phyloP scores from a whole-genome alignment of 1,140 invertebrate genomes.

The Microplitis demolitor region DNA sequence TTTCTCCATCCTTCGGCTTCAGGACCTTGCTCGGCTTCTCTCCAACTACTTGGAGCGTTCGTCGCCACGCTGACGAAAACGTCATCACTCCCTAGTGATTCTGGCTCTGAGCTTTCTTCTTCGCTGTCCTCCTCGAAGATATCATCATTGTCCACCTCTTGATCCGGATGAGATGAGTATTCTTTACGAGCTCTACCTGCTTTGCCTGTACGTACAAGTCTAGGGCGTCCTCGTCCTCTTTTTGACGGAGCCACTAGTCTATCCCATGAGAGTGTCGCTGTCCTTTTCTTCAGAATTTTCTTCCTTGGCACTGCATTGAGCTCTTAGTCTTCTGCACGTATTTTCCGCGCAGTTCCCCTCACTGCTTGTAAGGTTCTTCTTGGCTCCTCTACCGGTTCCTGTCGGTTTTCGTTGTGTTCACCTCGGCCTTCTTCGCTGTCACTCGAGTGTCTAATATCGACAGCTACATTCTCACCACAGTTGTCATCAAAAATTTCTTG shows the following conservation, averaged over 20 bases:
- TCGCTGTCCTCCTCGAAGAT: neutral
- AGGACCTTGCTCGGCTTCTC: slow-evolving; percentile 41
- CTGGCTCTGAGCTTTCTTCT: neutral
- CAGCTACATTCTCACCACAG: neutral
- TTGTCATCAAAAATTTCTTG: neutral
- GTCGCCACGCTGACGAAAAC: slow-evolving; percentile 7
- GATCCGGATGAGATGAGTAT: neutral
- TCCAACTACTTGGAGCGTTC: slow-evolving; percentile 43
- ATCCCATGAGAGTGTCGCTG: no score
- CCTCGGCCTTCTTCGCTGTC: neutral
- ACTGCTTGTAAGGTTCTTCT: no score
- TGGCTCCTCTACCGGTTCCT: no score
- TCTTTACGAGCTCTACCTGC: neutral
- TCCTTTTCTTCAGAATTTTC: no score
- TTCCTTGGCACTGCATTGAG: no score
- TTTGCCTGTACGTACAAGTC: neutral
- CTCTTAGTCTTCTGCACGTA: no score
- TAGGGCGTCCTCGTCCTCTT: neutral
- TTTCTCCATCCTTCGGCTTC: slow-evolving; percentile 38
- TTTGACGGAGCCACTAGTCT: no score
- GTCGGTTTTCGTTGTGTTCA: neutral
- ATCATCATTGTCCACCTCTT: neutral
- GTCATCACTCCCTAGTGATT: neutral
- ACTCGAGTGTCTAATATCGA: neutral
- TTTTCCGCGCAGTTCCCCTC: no score